Evolutionary conservation across 2,888 invertebrate species (phyloP), one percentile per base, ranked within the genome.

Genomic region (Ophioninae sp.): DNA sequence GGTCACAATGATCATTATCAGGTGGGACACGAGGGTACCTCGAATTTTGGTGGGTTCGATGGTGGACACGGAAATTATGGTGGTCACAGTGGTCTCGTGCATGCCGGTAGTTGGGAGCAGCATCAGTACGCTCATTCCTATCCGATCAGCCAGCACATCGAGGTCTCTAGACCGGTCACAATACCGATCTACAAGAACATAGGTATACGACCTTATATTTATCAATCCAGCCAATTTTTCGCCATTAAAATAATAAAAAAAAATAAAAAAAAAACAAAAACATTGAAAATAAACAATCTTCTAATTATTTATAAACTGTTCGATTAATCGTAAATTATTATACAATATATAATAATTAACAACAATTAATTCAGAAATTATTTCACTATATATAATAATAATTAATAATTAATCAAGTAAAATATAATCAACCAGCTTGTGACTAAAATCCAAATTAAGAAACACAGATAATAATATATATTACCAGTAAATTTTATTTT

Each of bases 171-270:
- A 87, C 95, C 96, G 0, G 94, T 96, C 68, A 94, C 95, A 0
- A 94, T 96, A 70, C 95, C 96, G 64, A 94, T 95, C 57, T 95
- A 95, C 88, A 96, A 95, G 89, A 95, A 95, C 89, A 92, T 95
- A 0, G 94, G 95, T 91, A 37, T 23, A 6, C 61, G 13, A n/a
- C 8, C 17, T 20, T 23, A 20, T 37, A 5, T 67, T 30, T 41
- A 7, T 41, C n/a, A 1, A 7, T 7, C 20, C 7, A 41, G 7
- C 20, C 23, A n/a, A 44, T 20, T 67, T 30, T 6, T 67, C 7
- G 20, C 21, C 17, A 6, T 0, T 10, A 17, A 13, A 17, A 41
- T n/a, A 68, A 68, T 8, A 20, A 68, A 68, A 44, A 68, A 20
- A 13, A 1, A 30, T 30, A 30, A 30, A 30, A 30, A 39, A 39